Evolutionary conservation across 2,888 invertebrate species (phyloP).

Genomic region (Euzophera pinguis): DNA sequence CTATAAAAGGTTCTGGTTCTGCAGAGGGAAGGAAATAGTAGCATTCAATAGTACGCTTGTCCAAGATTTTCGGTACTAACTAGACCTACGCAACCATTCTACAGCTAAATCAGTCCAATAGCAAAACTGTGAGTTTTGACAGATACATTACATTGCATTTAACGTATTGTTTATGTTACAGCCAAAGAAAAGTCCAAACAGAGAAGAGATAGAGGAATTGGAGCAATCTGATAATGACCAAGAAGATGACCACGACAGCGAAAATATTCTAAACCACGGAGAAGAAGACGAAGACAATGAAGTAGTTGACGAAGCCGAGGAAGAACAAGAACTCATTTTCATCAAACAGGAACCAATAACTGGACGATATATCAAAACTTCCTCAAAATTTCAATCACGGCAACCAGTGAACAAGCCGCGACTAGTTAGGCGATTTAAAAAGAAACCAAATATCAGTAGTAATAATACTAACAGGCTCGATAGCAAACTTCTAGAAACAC

Average conservation of each 20-base stretch:
- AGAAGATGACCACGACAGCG: not conserved
- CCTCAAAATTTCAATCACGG: conserved; percentile 13
- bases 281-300: conserved; percentile 17
- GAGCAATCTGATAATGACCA: not conserved
- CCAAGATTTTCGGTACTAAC: too few relatives aligned
- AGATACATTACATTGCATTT: not conserved
- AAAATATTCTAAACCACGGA: not conserved
- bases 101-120: too few relatives aligned
- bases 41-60: too few relatives aligned
- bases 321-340: conserved; percentile 28
- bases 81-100: too few relatives aligned
- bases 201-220: not conserved
- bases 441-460: conserved; percentile 13
- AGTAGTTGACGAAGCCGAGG: conserved; percentile 26
- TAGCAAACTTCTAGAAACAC: conserved; percentile 40
- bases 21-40: too few relatives aligned
- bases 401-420: conserved; percentile 17
- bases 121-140: too few relatives aligned
- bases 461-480: conserved; percentile 28
- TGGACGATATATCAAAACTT: conserved; percentile 18
- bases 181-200: not conserved
- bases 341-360: conserved; percentile 44
- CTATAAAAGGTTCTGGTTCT: too few relatives aligned
- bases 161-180: not conserved
- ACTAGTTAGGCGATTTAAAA: conserved; percentile 27